Evolutionary conservation across 2,888 invertebrate genomes (phyloP).

Genomic region (Nomada ferruginata): DNA sequence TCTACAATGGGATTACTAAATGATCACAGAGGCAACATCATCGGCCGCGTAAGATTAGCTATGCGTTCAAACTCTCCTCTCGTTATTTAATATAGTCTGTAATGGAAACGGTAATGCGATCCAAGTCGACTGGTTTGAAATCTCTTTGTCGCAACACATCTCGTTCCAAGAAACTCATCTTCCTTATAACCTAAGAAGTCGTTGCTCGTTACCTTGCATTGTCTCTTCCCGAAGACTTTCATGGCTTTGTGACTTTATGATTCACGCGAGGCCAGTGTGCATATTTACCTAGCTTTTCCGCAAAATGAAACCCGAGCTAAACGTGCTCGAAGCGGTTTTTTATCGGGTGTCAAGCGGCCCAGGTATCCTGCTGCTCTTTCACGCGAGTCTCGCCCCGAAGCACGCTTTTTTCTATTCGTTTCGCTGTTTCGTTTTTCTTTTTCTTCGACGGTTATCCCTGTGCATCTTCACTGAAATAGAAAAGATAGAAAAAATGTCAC

Average conservation of each 20-base stretch:
- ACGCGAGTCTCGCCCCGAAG: conserved; percentile 6
- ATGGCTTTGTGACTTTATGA: conserved; percentile 64
- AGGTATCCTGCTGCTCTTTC: conserved; percentile 27
- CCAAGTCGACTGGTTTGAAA: conserved; percentile 36
- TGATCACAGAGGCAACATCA: conserved; percentile 4
- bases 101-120: conserved; percentile 64
- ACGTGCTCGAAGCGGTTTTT: conserved; percentile 49
- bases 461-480: not conserved
- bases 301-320: conserved; percentile 66
- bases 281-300: conserved; percentile 60
- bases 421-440: not conserved
- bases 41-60: conserved; percentile 17
- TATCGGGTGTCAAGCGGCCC: conserved; percentile 44
- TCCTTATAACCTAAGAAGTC: conserved; percentile 54
- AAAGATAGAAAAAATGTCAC: too few relatives aligned
- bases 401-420: not conserved
- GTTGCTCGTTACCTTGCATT: conserved; percentile 62
- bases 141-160: conserved; percentile 44
- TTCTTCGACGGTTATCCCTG: not conserved
- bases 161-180: conserved; percentile 46
- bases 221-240: conserved; percentile 55
- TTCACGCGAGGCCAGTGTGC: conserved; percentile 61
- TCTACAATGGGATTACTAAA: not conserved
- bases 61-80: not conserved
- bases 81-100: conserved; percentile 19